Conservation (phyloP, 2,113 vertebrate genomes). For the Aphyosemion australe region DNA sequence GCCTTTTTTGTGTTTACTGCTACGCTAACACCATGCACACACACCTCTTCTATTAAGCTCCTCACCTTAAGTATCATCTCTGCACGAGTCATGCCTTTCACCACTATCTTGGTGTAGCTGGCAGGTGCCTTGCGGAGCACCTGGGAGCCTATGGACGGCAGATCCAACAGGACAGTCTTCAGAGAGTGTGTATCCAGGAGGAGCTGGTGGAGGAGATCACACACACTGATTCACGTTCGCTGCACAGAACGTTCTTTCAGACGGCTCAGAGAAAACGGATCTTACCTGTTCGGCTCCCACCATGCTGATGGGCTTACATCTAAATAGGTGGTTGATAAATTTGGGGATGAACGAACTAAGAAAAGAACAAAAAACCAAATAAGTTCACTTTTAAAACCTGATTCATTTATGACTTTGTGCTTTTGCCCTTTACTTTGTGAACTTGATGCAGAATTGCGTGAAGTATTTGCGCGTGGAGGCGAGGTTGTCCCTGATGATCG, state of each 20-base stretch:
- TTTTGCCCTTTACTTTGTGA: slow-evolving; percentile 88
- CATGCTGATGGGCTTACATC: slow-evolving; percentile 99
- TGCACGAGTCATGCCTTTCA: slow-evolving; percentile 98
- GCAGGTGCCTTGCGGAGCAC: slow-evolving; percentile 96
- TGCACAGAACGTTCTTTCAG: neutral
- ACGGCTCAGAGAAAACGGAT: slow-evolving; percentile 3
- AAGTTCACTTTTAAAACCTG: neutral
- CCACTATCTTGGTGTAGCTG: slow-evolving; percentile 98
- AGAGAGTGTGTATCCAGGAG: slow-evolving; percentile 97
- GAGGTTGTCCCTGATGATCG: slow-evolving; percentile 95
- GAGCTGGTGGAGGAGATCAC: slow-evolving; percentile 78
- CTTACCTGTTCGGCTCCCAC: slow-evolving; percentile 96
- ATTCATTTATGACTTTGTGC: slow-evolving; percentile 19
- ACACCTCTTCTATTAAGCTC: neutral
- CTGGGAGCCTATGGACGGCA: slow-evolving; percentile 97
- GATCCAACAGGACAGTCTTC: slow-evolving; percentile 95
- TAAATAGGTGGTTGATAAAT: slow-evolving; percentile 98
- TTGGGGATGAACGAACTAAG: slow-evolving; percentile 97
- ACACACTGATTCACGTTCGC: neutral
- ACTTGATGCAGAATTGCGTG: slow-evolving; percentile 99
- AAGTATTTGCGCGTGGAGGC: slow-evolving; percentile 98
- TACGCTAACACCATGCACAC: too few relatives aligned
- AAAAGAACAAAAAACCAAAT: slow-evolving; percentile 33
- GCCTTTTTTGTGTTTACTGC: too few relatives aligned
- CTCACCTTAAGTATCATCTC: slow-evolving; percentile 99